A percentile compares a stretch with the other conserved stretches of the same genome.
phyloP scores from a whole-genome alignment of 2,888 invertebrate genomes.

The Fragum sueziense region DNA sequence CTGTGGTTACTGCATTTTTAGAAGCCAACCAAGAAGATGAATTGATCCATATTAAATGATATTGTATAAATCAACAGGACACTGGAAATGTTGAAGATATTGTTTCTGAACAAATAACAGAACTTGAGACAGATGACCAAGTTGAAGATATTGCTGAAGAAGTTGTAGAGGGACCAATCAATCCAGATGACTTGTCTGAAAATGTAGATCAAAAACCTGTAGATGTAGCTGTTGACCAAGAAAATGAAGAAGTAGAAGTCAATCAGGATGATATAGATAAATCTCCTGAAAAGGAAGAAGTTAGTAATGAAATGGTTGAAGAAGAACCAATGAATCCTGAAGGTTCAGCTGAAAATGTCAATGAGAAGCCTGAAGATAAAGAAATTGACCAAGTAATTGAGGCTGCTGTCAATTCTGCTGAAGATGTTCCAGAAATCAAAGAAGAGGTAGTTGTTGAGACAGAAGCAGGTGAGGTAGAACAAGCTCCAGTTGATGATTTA shows the following conservation, averaged over 20 bases:
- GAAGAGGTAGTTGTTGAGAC: background rate
- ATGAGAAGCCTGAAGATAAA: background rate
- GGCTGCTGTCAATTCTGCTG: background rate
- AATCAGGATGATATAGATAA: background rate
- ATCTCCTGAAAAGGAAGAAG: background rate
- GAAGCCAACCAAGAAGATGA: too few relatives aligned
- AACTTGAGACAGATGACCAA: background rate
- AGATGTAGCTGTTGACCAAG: background rate
- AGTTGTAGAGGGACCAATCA: constrained; percentile 3
- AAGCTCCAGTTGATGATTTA: background rate
- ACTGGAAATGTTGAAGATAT: constrained; percentile 22
- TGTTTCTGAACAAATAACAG: constrained; percentile 16
- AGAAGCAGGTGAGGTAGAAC: background rate
- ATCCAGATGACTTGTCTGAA: background rate
- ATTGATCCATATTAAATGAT: too few relatives aligned
- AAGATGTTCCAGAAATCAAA: background rate
- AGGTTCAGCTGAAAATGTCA: background rate
- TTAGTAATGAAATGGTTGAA: background rate
- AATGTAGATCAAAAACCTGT: background rate
- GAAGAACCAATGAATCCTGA: background rate
- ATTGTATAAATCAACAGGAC: constrained; percentile 20
- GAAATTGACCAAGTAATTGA: background rate
- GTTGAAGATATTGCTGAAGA: background rate
- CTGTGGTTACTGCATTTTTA: too few relatives aligned
- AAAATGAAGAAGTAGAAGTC: too few relatives aligned